Conservation (phyloP, 2,113 vertebrate genomes). For the Thunnus thynnus region DNA sequence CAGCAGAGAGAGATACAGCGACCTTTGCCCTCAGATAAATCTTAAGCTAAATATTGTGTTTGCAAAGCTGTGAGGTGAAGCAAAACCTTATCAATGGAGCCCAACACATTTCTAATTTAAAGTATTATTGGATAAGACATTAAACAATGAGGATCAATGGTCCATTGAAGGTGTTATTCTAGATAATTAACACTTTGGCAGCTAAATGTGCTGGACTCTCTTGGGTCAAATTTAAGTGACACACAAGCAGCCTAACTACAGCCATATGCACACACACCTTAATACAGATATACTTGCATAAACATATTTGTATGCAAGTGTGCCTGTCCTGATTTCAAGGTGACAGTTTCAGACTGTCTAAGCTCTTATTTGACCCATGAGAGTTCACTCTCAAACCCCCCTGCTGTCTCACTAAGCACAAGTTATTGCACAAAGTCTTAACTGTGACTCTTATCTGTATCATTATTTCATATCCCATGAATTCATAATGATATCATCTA, state of each 20-base stretch:
- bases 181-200: slow-evolving; percentile 31
- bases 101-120: slow-evolving; percentile 13
- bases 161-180: slow-evolving; percentile 31
- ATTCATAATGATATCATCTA: slow-evolving; percentile 70
- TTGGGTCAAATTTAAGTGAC: slow-evolving; percentile 1
- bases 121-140: slow-evolving; percentile 12
- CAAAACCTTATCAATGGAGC: slow-evolving; percentile 50
- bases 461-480: slow-evolving; percentile 71
- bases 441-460: slow-evolving; percentile 66
- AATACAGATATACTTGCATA: slow-evolving; percentile 3
- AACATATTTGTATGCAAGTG: slow-evolving; percentile 31
- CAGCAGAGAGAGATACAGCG: slow-evolving; percentile 32
- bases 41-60: slow-evolving; percentile 31
- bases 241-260: background rate
- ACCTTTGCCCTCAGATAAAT: slow-evolving; percentile 65
- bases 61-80: slow-evolving; percentile 14
- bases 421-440: slow-evolving; percentile 47
- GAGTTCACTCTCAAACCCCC: slow-evolving; percentile 28
- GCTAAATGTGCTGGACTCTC: slow-evolving; percentile 5
- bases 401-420: slow-evolving; percentile 45
- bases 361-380: slow-evolving; percentile 53
- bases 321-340: slow-evolving; percentile 44
- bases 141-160: slow-evolving; percentile 23
- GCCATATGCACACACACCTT: background rate
- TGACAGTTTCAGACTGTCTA: slow-evolving; percentile 48